Evolutionary conservation across 1,140 invertebrate species (phyloP).

Genomic region (Stenopsyche tienmushanensis): DNA sequence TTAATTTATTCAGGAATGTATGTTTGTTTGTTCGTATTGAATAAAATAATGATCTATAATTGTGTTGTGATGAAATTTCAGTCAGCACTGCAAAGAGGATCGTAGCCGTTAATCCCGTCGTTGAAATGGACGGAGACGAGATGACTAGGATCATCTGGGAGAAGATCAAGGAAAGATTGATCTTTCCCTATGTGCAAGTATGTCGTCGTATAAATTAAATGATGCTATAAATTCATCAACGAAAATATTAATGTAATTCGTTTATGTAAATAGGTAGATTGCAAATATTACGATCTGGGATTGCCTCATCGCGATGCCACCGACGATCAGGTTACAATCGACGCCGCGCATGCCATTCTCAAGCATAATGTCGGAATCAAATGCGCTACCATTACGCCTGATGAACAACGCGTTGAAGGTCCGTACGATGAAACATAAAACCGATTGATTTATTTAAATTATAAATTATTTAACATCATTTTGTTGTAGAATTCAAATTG

Average conservation of each 20-base stretch:
- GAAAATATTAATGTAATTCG: not conserved
- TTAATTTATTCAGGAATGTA: too few species aligned
- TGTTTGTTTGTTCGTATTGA: too few species aligned
- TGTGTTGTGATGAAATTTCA: too few species aligned
- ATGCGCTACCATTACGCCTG: slow-evolving; percentile 89
- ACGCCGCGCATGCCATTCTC: slow-evolving; percentile 81
- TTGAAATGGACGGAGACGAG: slow-evolving; percentile 92
- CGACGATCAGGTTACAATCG: slow-evolving; percentile 85
- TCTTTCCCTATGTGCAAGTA: slow-evolving; percentile 85
- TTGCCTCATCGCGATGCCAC: slow-evolving; percentile 83
- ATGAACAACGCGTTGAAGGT: slow-evolving; percentile 87
- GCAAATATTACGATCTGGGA: slow-evolving; percentile 82
- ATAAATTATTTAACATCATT: not conserved
- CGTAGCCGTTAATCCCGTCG: slow-evolving; percentile 71
- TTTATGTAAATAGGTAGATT: slow-evolving; percentile 60
- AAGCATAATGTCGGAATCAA: slow-evolving; percentile 93
- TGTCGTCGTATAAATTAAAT: not conserved
- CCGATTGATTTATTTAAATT: not conserved
- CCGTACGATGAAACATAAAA: not conserved
- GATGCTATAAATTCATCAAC: not conserved
- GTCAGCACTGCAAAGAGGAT: slow-evolving; percentile 63
- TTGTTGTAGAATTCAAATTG: slow-evolving; percentile 77
- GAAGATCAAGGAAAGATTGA: slow-evolving; percentile 84
- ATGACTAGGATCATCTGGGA: slow-evolving; percentile 90
- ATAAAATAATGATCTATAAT: too few species aligned